Base-by-base conservation (phyloP, 2,113 vertebrate species). In the Corythoichthys haematopterus region DNA sequence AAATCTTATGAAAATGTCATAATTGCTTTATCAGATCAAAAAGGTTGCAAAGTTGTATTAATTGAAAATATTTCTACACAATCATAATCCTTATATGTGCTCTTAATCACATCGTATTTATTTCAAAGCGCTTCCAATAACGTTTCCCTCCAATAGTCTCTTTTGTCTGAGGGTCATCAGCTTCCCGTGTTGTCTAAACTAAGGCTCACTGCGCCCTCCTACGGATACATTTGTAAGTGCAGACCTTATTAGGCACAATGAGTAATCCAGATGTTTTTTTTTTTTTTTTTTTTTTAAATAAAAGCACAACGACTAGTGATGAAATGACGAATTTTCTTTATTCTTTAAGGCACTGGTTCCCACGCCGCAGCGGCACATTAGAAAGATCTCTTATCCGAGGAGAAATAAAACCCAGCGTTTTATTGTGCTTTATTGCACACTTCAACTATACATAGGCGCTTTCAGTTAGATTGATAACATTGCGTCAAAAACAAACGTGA, bases 171-270 rank as follows among this genome's bases (percentile, higher is more conserved):
- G 73, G 74, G 77, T 64, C 70, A 79, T 61, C 76, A 72, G 73
- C 80, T 76, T 81, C 68, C 69, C 72, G 59, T 56, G 63, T 65
- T 76, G 40, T 46, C 51, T 36, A 70, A 70, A 43, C 33, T 28
- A 51, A 46, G 65, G 66, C 62, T 73, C 68, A 60, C 48, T 72
- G 82, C 82, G 86, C 88, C 88, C 87, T 81, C 88, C 16, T 10
- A 77, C 51, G 88, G 87, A 66, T 72, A 10, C 55, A 10, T 1
- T 0, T 1, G 2, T 60, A 76, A 88, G 47, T 3, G 68, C 77
- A 60, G 7, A 61, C 10, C 4, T 35, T 4, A 20, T 15, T 52
- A 82, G 70, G 76, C 77, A 80, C 78, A 77, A 74, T 46, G 59
- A 47, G 4, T 43, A 57, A 0, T 40, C 35, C 4, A 2, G 43